Evolutionary conservation across 1,140 invertebrate genomes (phyloP).

Genomic region (Mizuhopecten yessoensis): DNA sequence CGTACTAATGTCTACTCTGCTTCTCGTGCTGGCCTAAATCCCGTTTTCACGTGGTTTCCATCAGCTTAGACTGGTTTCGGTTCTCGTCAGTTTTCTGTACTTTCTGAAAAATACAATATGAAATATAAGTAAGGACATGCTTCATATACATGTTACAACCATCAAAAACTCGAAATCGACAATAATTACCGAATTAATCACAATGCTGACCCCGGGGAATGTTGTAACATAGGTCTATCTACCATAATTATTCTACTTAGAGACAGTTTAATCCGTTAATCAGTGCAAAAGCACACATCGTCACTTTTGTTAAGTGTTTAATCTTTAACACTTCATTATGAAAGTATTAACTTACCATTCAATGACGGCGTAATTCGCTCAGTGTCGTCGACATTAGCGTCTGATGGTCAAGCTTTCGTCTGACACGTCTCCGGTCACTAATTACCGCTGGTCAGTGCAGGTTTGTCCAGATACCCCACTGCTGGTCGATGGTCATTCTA

Average conservation of each 20-base stretch:
- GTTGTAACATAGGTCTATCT: neutral
- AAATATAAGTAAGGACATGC: neutral
- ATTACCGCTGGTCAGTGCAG: neutral
- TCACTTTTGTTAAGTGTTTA: neutral
- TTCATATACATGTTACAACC: neutral
- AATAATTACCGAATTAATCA: neutral
- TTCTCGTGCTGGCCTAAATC: neutral
- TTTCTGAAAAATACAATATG: neutral
- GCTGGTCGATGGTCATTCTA: neutral
- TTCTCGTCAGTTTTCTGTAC: neutral
- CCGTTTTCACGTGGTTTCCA: neutral
- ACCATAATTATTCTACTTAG: neutral
- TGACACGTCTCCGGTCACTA: neutral
- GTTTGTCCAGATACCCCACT: neutral
- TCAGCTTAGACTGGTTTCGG: neutral
- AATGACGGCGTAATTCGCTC: neutral
- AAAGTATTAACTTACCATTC: neutral
- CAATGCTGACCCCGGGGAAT: neutral
- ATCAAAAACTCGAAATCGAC: neutral
- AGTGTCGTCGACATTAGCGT: neutral
- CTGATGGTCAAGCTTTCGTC: neutral
- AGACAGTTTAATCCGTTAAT: neutral
- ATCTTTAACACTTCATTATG: neutral
- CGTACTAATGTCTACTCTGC: neutral
- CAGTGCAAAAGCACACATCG: neutral